Evolutionary conservation across 2,113 vertebrate genomes (phyloP), one percentile per base, ranked within the genome.

Genomic region (Cebus imitator): DNA sequence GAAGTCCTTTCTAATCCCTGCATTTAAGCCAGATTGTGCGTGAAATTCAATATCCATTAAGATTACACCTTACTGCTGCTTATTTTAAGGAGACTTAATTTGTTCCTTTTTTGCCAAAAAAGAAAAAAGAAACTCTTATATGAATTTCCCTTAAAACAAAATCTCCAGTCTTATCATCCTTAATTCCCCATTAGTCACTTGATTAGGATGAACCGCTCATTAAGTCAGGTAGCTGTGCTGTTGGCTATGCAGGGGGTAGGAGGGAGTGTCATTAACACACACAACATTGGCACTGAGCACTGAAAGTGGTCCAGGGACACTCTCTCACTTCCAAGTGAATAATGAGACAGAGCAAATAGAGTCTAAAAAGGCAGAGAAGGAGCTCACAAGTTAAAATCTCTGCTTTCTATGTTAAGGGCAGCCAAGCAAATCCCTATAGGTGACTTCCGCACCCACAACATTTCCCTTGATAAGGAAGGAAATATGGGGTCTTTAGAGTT

Each of bases 161-260:
- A 73, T 13, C 25, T 25, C 14, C 52, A 86, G 70, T 88, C 0
- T 97, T 97, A 55, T 27, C 64, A 90, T 85, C 52, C 58, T 87
- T 95, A 95, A 93, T 97, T 97, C 95, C 58, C 94, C 89, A 96
- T 93, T 97, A 97, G 68, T 75, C 48, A 87, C 50, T 95, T 97
- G 89, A 95, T 96, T 92, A 96, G 90, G 82, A 95, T 27, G 88
- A 98, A 98, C 91, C 43, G 43, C 88, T 96, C 92, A 88, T 90
- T 87, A 97, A 64, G 48, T 68, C 93, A 85, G 76, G 80, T 89
- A 82, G 96, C 80, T 97, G 87, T n/a, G 94, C 85, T 48, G 45
- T 35, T 87, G 43, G 80, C 86, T 76, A 25, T 45, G 64, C 3
- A 43, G 30, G 48, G 32, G 5, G 43, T 2, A 50, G 78, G 78